phyloP scores from a whole-genome alignment of 2,888 invertebrate genomes.

The Halictus quadricinctus region DNA sequence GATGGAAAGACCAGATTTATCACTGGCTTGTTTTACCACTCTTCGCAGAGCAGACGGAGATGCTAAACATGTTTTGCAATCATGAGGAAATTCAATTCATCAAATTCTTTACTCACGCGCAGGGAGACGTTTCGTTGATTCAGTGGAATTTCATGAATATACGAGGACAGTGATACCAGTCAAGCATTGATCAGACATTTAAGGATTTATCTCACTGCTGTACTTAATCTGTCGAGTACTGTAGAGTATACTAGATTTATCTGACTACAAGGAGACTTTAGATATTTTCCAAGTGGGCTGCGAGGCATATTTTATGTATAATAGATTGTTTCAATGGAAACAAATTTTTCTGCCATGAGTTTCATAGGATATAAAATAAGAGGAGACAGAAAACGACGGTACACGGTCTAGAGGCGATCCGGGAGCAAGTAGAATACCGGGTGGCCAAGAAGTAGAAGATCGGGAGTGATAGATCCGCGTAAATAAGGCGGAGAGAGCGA shows the following conservation, averaged over 20 bases:
- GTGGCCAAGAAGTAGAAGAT: background rate
- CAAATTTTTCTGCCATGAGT: too few relatives aligned
- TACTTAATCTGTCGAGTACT: too few relatives aligned
- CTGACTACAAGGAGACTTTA: background rate
- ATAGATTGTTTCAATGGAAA: too few relatives aligned
- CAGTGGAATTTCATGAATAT: background rate
- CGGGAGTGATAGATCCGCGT: slow-evolving; percentile 40
- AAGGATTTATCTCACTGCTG: background rate
- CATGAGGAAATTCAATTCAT: background rate
- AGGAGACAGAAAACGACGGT: background rate
- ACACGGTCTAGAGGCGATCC: too few relatives aligned
- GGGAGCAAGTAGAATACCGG: background rate
- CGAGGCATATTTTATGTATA: too few relatives aligned
- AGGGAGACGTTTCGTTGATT: background rate
- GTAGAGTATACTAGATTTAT: too few relatives aligned
- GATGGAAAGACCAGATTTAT: background rate
- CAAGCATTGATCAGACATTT: too few relatives aligned
- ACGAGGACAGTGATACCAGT: too few relatives aligned
- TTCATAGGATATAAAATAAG: too few relatives aligned
- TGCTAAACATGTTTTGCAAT: too few relatives aligned
- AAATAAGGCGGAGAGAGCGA: slow-evolving; percentile 50
- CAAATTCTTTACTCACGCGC: background rate
- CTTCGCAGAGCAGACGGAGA: background rate
- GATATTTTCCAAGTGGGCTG: background rate
- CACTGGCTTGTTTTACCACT: background rate